phyloP scores from a whole-genome alignment of 1,140 invertebrate species.

The Aphis gossypii region DNA sequence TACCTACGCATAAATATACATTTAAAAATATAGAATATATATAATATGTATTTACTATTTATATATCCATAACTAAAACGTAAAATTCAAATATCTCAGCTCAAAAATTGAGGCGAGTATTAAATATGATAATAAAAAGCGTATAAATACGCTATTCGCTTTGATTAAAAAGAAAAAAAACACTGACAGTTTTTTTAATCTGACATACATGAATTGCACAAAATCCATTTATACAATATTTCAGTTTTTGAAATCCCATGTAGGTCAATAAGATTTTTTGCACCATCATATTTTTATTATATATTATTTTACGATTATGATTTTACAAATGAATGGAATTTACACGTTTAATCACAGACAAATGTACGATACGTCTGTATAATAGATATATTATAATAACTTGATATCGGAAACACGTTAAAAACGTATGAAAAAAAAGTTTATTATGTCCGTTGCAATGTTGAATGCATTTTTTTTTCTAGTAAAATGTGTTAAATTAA shows the following conservation, averaged over 20 bases:
- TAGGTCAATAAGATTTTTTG: conserved; percentile 2
- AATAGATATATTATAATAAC: not conserved
- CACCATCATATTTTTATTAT: not conserved
- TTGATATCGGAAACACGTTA: not conserved
- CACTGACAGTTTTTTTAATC: conserved; percentile 12
- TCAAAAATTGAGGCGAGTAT: not conserved
- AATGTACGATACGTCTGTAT: not conserved
- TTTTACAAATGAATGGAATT: not conserved
- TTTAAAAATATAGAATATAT: not conserved
- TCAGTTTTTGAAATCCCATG: conserved; percentile 25
- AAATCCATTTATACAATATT: conserved; percentile 33
- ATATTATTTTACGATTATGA: not conserved
- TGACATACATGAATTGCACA: conserved; percentile 21
- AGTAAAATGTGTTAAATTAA: not conserved
- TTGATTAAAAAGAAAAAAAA: conserved; percentile 20
- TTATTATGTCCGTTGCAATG: not conserved
- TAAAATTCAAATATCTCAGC: not conserved
- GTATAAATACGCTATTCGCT: conserved; percentile 10
- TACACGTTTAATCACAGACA: not conserved
- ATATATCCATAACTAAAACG: not conserved
- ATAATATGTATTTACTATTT: not conserved
- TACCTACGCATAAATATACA: no score
- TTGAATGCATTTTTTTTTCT: not conserved
- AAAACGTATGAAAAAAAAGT: not conserved
- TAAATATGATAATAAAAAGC: not conserved